Base-by-base conservation (phyloP, 2,888 invertebrate genomes). In the Apamea epomidion region DNA sequence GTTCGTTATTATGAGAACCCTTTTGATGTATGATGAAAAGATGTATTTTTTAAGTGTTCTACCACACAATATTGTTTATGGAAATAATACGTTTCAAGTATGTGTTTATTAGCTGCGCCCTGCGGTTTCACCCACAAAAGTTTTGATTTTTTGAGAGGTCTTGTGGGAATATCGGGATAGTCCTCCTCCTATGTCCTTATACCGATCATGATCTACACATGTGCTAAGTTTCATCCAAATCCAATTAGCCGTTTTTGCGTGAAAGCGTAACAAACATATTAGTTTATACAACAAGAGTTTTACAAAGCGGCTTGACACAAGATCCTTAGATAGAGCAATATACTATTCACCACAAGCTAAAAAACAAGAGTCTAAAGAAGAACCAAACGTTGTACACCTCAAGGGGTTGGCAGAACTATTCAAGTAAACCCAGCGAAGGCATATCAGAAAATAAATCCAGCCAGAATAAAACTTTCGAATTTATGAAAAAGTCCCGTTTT, bases 1-100 rank as follows among this genome's bases (percentile, higher is more conserved):
- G 45, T 80, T 74, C n/a, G 37, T 42, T 7, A 67, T 18, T 74
- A 51, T 64, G 29, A 73, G 65, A 64, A 45, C 58, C 32, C n/a
- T 51, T 82, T 73, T 82, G 48, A 64, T 51, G 51, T 54, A 54
- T 58, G 21, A 12, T 48, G 42, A 21, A 32, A 51, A 21, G 0
- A 60, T n/a, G 4, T 72, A 10, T 51, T 29, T 76, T 54, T 68
- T 0, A 37, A 62, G 71, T 37, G 21, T 16, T 29, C 32, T 74
- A 69, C 1, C 8, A 42, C n/a, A 60, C 14, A 68, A 10, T 14
- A 14, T 18, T 4, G 10, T n/a, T 14, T n/a, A n/a, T 60, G 0
- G 16, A 6, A 51, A 48, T 48, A 48, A 45, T 45, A 45, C 45
- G 45, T 45, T 45, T 45, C 45, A 12, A 12, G 69, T 45, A 42